phyloP scores from a whole-genome alignment of 2,113 vertebrate species.

The Sinocyclocheilus anshuiensis region DNA sequence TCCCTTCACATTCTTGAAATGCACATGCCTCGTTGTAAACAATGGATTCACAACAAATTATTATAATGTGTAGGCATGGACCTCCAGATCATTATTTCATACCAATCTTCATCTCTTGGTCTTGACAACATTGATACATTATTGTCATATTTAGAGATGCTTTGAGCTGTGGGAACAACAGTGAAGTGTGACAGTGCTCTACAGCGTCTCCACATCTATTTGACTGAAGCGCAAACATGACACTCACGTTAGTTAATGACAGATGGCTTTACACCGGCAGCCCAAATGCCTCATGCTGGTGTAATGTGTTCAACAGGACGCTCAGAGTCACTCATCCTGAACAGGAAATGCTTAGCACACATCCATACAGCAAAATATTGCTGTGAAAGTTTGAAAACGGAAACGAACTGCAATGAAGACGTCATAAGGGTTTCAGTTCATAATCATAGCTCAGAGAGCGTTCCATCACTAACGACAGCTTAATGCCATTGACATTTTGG shows the following conservation, averaged over 20 bases:
- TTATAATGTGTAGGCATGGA: background rate
- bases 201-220: background rate
- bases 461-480: background rate
- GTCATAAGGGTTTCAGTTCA: background rate
- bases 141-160: background rate
- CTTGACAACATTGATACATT: background rate
- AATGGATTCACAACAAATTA: too few species aligned
- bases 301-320: slow-evolving; percentile 3
- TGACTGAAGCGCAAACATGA: background rate
- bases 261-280: slow-evolving; percentile 14
- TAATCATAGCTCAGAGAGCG: background rate
- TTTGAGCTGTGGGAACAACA: background rate
- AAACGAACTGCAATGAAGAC: background rate
- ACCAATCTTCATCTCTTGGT: background rate
- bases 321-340: background rate
- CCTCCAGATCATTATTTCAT: background rate
- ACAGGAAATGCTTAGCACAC: slow-evolving; percentile 19
- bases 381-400: slow-evolving; percentile 22
- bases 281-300: slow-evolving; percentile 25
- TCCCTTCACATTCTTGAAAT: background rate
- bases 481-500: background rate
- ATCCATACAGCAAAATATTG: background rate
- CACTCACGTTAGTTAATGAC: background rate
- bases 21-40: background rate
- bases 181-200: background rate